phyloP scores from a whole-genome alignment of 2,888 invertebrate species.

The Tenthredo livida region DNA sequence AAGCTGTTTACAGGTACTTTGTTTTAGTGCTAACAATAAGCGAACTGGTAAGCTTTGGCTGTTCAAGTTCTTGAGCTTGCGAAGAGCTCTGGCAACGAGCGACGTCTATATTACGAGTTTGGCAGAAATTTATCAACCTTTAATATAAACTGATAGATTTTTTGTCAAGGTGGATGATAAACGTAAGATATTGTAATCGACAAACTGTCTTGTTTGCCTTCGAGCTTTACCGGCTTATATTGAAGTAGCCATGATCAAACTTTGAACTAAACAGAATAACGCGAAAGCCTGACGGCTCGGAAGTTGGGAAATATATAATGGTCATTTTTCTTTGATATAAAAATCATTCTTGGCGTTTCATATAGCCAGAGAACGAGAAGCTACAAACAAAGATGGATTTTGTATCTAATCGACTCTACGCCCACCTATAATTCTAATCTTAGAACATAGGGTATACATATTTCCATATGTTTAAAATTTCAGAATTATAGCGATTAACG shows the following conservation, averaged over 20 bases:
- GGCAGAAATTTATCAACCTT: not conserved
- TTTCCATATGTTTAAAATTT: conserved; percentile 6
- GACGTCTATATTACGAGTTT: no score
- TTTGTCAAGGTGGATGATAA: not conserved
- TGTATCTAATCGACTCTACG: conserved; percentile 1
- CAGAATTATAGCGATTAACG: not conserved
- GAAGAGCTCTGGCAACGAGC: not conserved
- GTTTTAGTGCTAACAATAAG: not conserved
- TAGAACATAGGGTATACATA: conserved; percentile 2
- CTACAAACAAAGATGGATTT: conserved; percentile 26
- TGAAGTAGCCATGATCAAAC: not conserved
- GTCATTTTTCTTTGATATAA: not conserved
- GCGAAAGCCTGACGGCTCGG: not conserved
- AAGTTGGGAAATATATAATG: not conserved
- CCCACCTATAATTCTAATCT: conserved; percentile 18
- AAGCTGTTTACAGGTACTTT: not conserved
- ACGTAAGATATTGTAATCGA: not conserved
- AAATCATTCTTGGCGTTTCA: not conserved
- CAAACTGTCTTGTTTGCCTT: not conserved
- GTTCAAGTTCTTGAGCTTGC: not conserved
- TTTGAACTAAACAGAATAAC: not conserved
- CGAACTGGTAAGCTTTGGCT: not conserved
- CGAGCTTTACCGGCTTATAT: not conserved
- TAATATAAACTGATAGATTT: not conserved
- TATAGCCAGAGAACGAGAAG: not conserved